Evolutionary conservation across 2,797 vertebrate species (phyloP), one percentile per base, ranked within the genome.

Genomic region (Ataeniobius toweri): DNA sequence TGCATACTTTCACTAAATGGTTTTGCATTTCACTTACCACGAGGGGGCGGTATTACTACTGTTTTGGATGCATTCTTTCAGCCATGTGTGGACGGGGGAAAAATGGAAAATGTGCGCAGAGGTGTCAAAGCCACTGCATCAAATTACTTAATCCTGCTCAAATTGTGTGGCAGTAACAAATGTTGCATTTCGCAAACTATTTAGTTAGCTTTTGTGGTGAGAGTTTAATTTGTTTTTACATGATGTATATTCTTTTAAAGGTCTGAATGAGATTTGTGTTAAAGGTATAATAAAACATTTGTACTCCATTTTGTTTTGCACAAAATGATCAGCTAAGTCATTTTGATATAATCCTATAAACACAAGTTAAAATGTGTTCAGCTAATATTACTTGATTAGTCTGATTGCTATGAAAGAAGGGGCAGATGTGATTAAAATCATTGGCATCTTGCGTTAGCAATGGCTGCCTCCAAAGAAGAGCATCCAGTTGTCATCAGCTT

Each of bases 41-140:
- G 53, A 85, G 93, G 73, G 75, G 88, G 89, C 87, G 85, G 75
- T 70, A 80, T 86, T 76, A 22, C 46, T 51, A 69, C 55, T 77
- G 4, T 67, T 68, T 71, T 0, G 58, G 70, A 69, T 16, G 8
- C 41, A 7, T 13, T 31, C 4, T 50, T 50, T 14, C 44, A 46
- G 44, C 12, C 71, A 2, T 0, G 9, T 70, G 31, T 10, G 22
- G 2, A 56, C 3, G 31, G 1, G 1, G 7, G 31, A 31, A 31
- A 31, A 31, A 31, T 36, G 53, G 24, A 24, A 72, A 41, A 50
- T n/a, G 5, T n/a, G 26, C 13, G n/a, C 4, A 4, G 3, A 67
- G 2, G 12, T 41, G 6, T 31, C 31, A 31, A 24, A 56, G 12
- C n/a, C 20, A 10, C 16, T 16, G 13, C 4, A 20, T 22, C 9